Evolutionary conservation across 2,113 vertebrate genomes (phyloP), one percentile per base, ranked within the genome.

Genomic region (Lonchura striata): DNA sequence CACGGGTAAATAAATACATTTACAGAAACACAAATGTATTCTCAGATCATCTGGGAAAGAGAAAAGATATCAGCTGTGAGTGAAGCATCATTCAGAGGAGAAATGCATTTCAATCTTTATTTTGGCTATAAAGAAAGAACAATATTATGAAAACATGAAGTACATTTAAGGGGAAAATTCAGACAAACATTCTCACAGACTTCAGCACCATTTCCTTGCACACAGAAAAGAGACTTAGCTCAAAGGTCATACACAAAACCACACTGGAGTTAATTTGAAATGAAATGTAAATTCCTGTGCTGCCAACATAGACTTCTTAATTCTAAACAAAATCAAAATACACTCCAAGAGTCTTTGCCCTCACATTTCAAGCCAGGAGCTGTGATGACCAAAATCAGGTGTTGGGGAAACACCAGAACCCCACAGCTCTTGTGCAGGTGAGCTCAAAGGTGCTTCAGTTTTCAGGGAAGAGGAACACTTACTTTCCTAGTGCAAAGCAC

Each of bases 401-500:
- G 18, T 28, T 25, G 33, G 60, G 24, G 75, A 63, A 91, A 50
- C 19, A 60, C 14, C 28, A 50, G 27, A 68, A 37, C 8, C 53
- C 31, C 54, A 9, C 21, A 35, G 1, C 56, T 54, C 27, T 11
- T 7, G 7, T 17, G 31, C 20, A 54, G 25, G 24, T n/a, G 54
- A 86, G 60, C 27, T 13, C 20, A 7, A 4, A n/a, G 0, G 7
- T 10, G 28, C 53, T 46, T 11, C 47, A 49, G 2, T 18, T 31
- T 5, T 6, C 39, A 78, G 30, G 6, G 39, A 78, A 66, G 46
- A 10, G 13, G 37, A 78, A 78, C 78, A 98, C 99, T 99, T 98
- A 99, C 99, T 99, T 99, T 98, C 99, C 99, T 42, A 99, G 96
- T 23, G 99, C 99, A 81, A 99, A 99, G 90, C 99, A 99, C 94